Evolutionary conservation across 2,888 invertebrate species (phyloP), one percentile per base, ranked within the genome.

Genomic region (Lamproptera curius): DNA sequence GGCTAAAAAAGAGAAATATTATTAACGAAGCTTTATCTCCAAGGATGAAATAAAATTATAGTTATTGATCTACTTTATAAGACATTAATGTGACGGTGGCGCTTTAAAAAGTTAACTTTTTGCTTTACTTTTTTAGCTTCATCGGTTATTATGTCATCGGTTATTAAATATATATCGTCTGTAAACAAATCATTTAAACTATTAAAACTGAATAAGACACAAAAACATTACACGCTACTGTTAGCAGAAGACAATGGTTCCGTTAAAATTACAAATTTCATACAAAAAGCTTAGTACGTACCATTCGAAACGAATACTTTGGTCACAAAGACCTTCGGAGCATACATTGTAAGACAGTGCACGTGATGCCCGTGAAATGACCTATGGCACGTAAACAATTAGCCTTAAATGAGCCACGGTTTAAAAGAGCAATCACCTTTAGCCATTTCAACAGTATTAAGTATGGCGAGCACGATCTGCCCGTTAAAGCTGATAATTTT

Each of bases 391-490:
- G 35, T 49, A 36, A 36, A 44, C 43, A 36, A 49, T 43, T 28
- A 40, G 40, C 28, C 35, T 11, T n/a, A 31, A 31, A 31, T 31
- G 13, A 31, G n/a, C 13, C 2, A 17, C 28, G 26, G 31, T 44
- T 49, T 49, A 49, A 44, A 44, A 49, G 44, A 43, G 44, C 49
- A 44, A 49, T 44, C 35, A 15, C 10, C 14, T 40, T 16, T 16
- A 31, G 31, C 40, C 16, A 6, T 16, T 15, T 17, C 11, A 23
- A 31, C 57, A 55, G 52, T 51, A 47, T 52, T 49, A 52, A 52
- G 52, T 36, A 56, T 58, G 56, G 53, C 52, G 34, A 34, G 50
- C 53, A 43, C 42, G 31, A 39, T 11, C 42, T 49, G 52, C 42
- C 47, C 42, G 37, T 54, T 53, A 44, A 45, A 52, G 34, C 15